Base-by-base conservation (phyloP, 2,113 vertebrate species). In the Corythornis cristatus region DNA sequence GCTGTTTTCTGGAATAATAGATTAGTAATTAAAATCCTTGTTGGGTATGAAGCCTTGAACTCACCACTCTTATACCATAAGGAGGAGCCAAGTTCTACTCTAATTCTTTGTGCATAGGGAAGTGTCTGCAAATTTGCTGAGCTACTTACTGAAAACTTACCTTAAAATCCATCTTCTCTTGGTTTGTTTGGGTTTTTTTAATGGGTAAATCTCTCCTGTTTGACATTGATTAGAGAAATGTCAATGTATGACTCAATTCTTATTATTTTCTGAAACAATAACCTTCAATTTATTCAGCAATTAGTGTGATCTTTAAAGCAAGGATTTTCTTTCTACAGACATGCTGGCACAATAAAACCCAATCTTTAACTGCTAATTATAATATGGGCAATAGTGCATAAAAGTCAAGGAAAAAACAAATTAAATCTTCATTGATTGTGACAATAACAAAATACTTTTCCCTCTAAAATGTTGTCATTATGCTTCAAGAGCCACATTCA, bases 401-500 rank as follows among this genome's bases (percentile, higher is more conserved):
- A 77, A 86, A 94, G 48, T 93, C 71, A 93, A 91, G 78, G 94
- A 79, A 79, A 93, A 91, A 91, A 68, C 3, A 0, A 88, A 83
- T 91, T 91, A 87, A 79, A 45, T n/a, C 66, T 96, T 89, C 56
- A 90, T 29, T 91, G 93, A 88, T 45, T 58, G 50, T 4, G 7
- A 19, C 60, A 73, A 70, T 54, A 90, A 79, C 45, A 83, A 80
- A 90, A 93, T 42, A 62, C 46, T 80, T 92, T 79, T 8, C 37
- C 16, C 8, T 82, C 40, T 37, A 58, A 62, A 84, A 62, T 4
- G 0, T 17, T 70, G 65, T 73, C 53, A 33, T 79, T 88, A 31
- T 64, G 64, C 43, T 76, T 86, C 66, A 37, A 94, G 72, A 88
- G 58, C 78, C 79, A 8, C 31, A 31, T 84, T 92, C 62, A 92